Conservation (phyloP, 2,797 vertebrate genomes). For the Phoxinus dragarum region DNA sequence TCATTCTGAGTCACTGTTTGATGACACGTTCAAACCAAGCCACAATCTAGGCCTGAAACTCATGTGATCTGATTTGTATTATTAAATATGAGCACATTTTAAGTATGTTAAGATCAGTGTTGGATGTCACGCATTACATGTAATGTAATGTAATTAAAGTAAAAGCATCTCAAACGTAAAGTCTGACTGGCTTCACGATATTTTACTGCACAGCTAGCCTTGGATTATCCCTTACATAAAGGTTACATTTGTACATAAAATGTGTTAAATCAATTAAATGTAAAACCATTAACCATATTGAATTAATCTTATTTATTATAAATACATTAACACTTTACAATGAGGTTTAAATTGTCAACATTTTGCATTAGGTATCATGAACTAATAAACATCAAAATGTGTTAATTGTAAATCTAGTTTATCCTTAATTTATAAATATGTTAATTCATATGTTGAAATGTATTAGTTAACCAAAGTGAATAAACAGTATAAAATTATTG, state of each 20-base stretch:
- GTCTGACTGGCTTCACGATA: too few relatives aligned
- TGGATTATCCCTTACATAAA: not conserved
- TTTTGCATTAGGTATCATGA: not conserved
- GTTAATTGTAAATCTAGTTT: not conserved
- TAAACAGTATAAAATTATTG: not conserved
- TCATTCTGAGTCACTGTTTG: not conserved
- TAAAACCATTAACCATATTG: not conserved
- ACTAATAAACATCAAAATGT: not conserved
- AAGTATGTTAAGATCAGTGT: not conserved
- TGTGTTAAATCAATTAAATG: not conserved
- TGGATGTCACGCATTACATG: not conserved
- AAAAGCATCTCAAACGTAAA: too few relatives aligned
- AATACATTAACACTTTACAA: too few relatives aligned
- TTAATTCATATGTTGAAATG: not conserved
- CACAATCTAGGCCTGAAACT: not conserved
- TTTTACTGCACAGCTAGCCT: not conserved
- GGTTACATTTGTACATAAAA: not conserved
- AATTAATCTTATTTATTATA: not conserved
- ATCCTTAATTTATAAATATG: not conserved
- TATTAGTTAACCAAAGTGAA: not conserved
- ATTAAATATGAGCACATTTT: too few relatives aligned
- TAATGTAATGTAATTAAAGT: not conserved
- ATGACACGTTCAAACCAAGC: not conserved
- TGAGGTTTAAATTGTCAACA: not conserved
- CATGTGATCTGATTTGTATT: not conserved